Conservation (phyloP, 1,140 invertebrate genomes). For the Heliconius nattereri region DNA sequence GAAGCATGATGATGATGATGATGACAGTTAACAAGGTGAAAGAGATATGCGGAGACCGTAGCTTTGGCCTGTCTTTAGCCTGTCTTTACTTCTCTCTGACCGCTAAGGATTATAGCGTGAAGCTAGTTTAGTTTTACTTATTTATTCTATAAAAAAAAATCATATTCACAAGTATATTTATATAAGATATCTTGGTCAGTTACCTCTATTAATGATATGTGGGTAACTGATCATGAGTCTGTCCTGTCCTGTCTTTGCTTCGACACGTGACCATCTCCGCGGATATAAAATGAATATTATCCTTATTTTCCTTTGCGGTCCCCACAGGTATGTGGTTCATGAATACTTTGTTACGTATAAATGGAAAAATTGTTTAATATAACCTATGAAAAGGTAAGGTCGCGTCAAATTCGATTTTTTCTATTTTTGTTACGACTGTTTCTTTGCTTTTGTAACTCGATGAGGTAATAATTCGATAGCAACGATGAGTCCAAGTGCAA, state of each 20-base stretch:
- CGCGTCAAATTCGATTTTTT: not conserved
- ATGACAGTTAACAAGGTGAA: no score
- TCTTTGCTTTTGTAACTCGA: not conserved
- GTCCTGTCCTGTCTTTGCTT: not conserved
- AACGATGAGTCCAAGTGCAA: not conserved
- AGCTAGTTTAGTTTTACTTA: no score
- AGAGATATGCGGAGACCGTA: no score
- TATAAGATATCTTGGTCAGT: not conserved
- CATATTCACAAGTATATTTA: not conserved
- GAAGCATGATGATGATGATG: no score
- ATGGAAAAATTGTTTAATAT: not conserved
- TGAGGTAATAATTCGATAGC: not conserved
- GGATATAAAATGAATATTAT: not conserved
- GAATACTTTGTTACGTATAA: not conserved
- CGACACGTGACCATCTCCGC: not conserved
- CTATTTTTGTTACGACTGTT: not conserved
- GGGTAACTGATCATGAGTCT: not conserved
- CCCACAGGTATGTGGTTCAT: not conserved
- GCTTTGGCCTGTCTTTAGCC: no score
- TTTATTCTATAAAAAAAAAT: no score
- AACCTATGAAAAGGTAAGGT: slow-evolving; percentile 7
- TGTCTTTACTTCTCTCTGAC: no score
- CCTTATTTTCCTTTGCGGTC: not conserved
- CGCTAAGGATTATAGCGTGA: no score
- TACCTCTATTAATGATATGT: not conserved